Evolutionary conservation across 1,140 invertebrate species (phyloP).

Genomic region (Adelges cooleyi): DNA sequence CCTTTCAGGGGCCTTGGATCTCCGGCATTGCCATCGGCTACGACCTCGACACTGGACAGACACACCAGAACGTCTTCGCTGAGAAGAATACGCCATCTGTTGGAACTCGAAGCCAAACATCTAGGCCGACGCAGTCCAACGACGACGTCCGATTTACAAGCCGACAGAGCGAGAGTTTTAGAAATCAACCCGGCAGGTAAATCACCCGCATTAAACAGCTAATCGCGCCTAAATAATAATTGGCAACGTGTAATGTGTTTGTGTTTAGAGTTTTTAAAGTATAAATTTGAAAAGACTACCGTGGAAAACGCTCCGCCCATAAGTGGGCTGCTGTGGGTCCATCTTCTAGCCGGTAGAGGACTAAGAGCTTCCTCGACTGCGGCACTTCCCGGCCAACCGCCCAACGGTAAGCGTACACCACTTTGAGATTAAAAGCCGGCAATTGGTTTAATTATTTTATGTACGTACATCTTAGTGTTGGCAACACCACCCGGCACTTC

Average conservation of each 20-base stretch:
- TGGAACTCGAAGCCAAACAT: slow-evolving; percentile 35
- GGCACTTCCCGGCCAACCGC: slow-evolving; percentile 23
- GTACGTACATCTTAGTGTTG: too few relatives aligned
- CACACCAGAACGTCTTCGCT: slow-evolving; percentile 33
- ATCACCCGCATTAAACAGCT: neutral
- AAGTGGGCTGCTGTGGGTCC: slow-evolving; percentile 82
- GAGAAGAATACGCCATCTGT: slow-evolving; percentile 35
- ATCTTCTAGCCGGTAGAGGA: slow-evolving; percentile 77
- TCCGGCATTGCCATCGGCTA: slow-evolving; percentile 27
- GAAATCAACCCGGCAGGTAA: slow-evolving; percentile 36
- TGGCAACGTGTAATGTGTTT: too few relatives aligned
- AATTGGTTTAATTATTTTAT: too few relatives aligned
- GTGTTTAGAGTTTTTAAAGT: slow-evolving; percentile 70
- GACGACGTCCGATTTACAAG: slow-evolving; percentile 27
- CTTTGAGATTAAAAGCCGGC: neutral
- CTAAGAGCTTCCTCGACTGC: slow-evolving; percentile 52
- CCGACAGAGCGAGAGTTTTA: slow-evolving; percentile 32
- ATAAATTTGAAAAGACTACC: slow-evolving; percentile 70
- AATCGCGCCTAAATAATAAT: too few relatives aligned
- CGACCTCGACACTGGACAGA: slow-evolving; percentile 30
- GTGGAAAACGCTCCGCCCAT: slow-evolving; percentile 39
- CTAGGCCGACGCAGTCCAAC: slow-evolving; percentile 31
- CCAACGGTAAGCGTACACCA: slow-evolving; percentile 1
- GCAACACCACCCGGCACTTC: slow-evolving; percentile 38
- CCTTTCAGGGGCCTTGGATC: slow-evolving; percentile 25